These are phyloP conservation scores for Dryobotodes eremita DNA, from an alignment of 2,888 invertebrate genomes.

Conservation along the genomic window DNA sequence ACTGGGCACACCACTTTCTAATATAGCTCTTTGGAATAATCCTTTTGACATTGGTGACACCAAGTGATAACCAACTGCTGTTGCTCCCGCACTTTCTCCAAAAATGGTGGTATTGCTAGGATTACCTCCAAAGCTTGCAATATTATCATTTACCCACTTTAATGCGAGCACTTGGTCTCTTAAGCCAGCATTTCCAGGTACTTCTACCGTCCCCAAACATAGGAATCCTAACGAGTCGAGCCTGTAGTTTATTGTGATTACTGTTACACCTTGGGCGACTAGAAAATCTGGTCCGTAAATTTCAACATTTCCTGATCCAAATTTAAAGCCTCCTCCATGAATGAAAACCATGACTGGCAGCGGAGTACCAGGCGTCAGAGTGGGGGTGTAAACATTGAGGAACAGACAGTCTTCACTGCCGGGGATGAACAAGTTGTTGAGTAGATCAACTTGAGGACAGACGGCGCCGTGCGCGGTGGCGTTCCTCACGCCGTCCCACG, in stretches of 20 bases:
- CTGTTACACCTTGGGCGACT: slow-evolving; percentile 87
- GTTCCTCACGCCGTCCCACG: slow-evolving; percentile 30
- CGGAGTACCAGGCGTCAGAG: slow-evolving; percentile 30
- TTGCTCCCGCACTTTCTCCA: slow-evolving; percentile 78
- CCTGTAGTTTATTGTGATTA: slow-evolving; percentile 91
- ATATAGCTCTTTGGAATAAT: slow-evolving; percentile 76
- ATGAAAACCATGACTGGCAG: slow-evolving; percentile 80
- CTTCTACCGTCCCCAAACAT: too few species aligned
- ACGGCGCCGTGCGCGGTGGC: slow-evolving; percentile 32
- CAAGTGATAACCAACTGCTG: slow-evolving; percentile 71
- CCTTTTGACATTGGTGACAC: slow-evolving; percentile 80
- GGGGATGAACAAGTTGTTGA: slow-evolving; percentile 29
- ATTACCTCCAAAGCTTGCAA: slow-evolving; percentile 76
- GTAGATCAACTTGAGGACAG: slow-evolving; percentile 35
- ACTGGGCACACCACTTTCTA: slow-evolving; percentile 75
- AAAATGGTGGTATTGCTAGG: slow-evolving; percentile 75
- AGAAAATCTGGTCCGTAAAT: slow-evolving; percentile 90
- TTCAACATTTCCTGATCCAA: slow-evolving; percentile 81
- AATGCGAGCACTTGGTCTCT: slow-evolving; percentile 82
- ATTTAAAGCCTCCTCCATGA: slow-evolving; percentile 76
- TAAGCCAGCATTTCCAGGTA: slow-evolving; percentile 60
- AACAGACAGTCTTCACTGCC: slow-evolving; percentile 69
- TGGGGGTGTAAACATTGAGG: slow-evolving; percentile 49
- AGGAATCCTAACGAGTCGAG: slow-evolving; percentile 90
- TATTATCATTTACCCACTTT: slow-evolving; percentile 76